A percentile compares a stretch with the other conserved stretches of the same genome.
Conservation (phyloP, 92 coral and sea anemone species). For the Phenganax marumi region DNA sequence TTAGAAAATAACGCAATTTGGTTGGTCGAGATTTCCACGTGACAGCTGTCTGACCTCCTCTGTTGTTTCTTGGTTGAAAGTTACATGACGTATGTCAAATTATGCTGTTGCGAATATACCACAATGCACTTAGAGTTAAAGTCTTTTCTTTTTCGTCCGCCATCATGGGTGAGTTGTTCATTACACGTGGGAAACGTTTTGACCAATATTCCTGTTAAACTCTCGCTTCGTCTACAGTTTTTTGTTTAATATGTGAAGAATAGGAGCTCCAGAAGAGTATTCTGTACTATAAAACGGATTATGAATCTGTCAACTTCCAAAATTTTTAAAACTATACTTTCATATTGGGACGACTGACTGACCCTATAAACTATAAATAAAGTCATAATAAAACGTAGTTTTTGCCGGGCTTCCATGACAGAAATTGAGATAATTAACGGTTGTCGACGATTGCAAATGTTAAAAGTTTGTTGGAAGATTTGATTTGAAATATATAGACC, state of each 20-base stretch:
- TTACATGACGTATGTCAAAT: slow-evolving; percentile 6
- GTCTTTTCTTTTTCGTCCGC: slow-evolving; percentile 27
- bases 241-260: too few species aligned
- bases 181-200: slow-evolving; percentile 31
- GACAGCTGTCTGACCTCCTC: too few species aligned
- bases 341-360: too few species aligned
- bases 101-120: slow-evolving; percentile 9
- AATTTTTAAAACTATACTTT: neutral
- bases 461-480: too few species aligned
- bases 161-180: slow-evolving; percentile 42
- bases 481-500: too few species aligned
- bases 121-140: slow-evolving; percentile 17
- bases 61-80: neutral
- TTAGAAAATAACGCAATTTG: too few species aligned
- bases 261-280: neutral
- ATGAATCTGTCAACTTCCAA: neutral
- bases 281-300: neutral
- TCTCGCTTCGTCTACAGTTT: neutral
- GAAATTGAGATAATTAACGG: too few species aligned
- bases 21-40: too few species aligned
- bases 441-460: too few species aligned
- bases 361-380: too few species aligned
- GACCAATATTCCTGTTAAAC: neutral
- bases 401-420: too few species aligned
- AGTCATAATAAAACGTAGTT: too few species aligned